A percentile compares a stretch with the other conserved stretches of the same genome.
phyloP scores from a whole-genome alignment of 2,113 vertebrate genomes.

The Stegastes partitus region DNA sequence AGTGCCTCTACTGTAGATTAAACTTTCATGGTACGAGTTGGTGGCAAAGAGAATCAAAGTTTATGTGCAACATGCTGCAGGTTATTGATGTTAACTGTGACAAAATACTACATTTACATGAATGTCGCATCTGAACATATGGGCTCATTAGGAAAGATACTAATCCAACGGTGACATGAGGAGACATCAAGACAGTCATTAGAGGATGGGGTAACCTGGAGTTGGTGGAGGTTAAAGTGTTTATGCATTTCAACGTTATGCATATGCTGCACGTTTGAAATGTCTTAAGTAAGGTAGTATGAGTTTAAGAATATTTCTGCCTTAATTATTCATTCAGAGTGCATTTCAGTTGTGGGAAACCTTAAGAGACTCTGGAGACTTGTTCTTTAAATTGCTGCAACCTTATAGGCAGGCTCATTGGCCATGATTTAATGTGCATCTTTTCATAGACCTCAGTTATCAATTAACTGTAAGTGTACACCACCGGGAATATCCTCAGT shows the following conservation, averaged over 20 bases:
- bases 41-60: neutral
- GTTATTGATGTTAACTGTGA: constrained; percentile 28
- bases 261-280: constrained; percentile 52
- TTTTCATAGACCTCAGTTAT: constrained; percentile 81
- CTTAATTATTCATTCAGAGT: constrained; percentile 75
- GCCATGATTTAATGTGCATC: constrained; percentile 78
- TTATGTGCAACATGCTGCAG: constrained; percentile 8
- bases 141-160: constrained; percentile 21
- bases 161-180: constrained; percentile 50
- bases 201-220: constrained; percentile 27
- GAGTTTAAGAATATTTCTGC: constrained; percentile 60
- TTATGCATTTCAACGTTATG: constrained; percentile 30
- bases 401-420: constrained; percentile 72
- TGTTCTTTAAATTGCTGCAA: constrained; percentile 74
- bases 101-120: neutral
- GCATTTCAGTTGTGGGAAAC: constrained; percentile 70
- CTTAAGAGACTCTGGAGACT: constrained; percentile 73
- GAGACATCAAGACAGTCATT: constrained; percentile 19
- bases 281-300: constrained; percentile 55
- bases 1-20: no score
- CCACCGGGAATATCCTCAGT: constrained; percentile 75
- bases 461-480: constrained; percentile 78
- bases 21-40: neutral
- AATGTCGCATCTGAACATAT: constrained; percentile 15
- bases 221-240: constrained; percentile 48